These are phyloP conservation scores for Neodiprion fabricii DNA, from an alignment of 1,140 invertebrate genomes.

Conservation along the genomic window DNA sequence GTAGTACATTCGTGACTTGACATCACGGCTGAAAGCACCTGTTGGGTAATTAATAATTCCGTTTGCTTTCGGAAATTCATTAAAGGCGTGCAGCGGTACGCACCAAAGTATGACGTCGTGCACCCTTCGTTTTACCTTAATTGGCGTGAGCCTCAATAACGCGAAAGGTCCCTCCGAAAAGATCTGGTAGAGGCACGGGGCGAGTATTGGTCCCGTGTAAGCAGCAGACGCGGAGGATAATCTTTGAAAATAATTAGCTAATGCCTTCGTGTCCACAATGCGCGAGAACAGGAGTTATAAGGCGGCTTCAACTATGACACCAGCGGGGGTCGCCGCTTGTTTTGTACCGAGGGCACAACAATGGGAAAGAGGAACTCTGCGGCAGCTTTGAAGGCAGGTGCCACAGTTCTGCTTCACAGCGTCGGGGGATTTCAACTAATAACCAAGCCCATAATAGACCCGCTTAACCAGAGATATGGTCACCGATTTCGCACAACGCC, in stretches of 20 bases:
- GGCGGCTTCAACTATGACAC: conserved; percentile 2
- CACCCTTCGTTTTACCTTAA: no score
- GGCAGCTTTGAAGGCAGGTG: conserved; percentile 6
- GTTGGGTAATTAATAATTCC: no score
- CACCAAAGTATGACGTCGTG: no score
- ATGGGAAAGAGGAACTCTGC: background rate
- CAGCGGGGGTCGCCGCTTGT: background rate
- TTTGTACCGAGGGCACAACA: background rate
- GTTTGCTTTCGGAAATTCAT: no score
- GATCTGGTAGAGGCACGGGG: no score
- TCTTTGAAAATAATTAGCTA: conserved; percentile 6
- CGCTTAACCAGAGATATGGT: conserved; percentile 4
- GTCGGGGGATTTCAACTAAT: background rate
- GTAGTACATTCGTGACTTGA: no score
- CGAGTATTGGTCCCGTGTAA: no score
- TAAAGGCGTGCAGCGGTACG: no score
- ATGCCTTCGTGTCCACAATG: background rate
- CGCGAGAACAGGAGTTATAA: conserved; percentile 7
- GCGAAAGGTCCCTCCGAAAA: no score
- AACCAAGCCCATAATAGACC: conserved; percentile 1
- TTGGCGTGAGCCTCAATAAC: no score
- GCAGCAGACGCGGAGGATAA: background rate
- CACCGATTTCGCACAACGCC: background rate
- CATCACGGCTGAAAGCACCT: no score
- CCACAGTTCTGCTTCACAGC: background rate